phyloP scores from a whole-genome alignment of 2,113 vertebrate genomes.

The Pycnonotus jocosus region DNA sequence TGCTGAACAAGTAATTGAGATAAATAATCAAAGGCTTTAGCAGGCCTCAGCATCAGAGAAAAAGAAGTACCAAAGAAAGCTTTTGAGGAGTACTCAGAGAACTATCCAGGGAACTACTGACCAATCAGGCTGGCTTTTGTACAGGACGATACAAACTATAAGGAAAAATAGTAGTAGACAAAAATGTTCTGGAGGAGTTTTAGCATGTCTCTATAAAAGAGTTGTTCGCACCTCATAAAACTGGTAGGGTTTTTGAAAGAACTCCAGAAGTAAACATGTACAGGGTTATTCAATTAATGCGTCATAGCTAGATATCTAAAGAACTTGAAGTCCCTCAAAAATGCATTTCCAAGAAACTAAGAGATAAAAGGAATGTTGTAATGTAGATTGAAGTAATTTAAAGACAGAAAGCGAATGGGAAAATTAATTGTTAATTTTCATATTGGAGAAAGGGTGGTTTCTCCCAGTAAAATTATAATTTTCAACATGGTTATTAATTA shows the following conservation, averaged over 20 bases:
- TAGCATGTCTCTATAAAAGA: not conserved
- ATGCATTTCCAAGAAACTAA: not conserved
- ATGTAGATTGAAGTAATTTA: not conserved
- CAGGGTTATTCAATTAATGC: not conserved
- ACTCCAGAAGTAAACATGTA: not conserved
- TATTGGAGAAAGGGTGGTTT: not conserved
- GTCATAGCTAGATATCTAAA: not conserved
- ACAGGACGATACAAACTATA: not conserved
- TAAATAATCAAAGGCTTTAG: not conserved
- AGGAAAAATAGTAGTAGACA: not conserved
- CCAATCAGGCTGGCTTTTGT: not conserved
- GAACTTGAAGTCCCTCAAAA: not conserved
- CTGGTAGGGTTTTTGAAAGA: not conserved
- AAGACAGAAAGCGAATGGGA: not conserved
- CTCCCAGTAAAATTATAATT: not conserved
- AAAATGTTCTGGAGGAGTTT: not conserved
- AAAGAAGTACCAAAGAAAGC: not conserved
- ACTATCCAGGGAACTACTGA: not conserved
- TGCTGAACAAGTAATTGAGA: not conserved
- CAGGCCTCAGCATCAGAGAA: not conserved
- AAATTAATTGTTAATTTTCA: not conserved
- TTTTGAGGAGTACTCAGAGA: not conserved
- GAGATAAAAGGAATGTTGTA: not conserved
- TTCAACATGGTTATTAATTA: not conserved
- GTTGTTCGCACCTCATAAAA: not conserved